Conservation (phyloP, 2,113 vertebrate genomes). For the Chunga burmeisteri region DNA sequence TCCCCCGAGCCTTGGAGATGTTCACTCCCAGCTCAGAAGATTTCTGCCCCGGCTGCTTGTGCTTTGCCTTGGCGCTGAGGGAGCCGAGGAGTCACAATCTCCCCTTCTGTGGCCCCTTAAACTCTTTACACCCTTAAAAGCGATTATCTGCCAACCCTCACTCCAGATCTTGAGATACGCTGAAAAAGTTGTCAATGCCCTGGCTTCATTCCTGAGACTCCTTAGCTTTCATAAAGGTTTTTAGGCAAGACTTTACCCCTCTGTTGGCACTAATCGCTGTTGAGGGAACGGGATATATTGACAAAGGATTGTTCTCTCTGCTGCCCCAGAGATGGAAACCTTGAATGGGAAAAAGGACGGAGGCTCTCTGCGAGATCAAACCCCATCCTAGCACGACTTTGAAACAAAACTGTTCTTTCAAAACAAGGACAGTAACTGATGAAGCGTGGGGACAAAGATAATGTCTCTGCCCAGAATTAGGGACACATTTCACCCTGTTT, state of each 20-base stretch:
- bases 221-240: neutral
- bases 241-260: neutral
- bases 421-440: neutral
- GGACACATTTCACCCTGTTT: neutral
- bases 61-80: neutral
- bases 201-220: neutral
- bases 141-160: neutral
- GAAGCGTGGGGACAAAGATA: neutral
- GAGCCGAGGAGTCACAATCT: neutral
- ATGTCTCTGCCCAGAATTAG: neutral
- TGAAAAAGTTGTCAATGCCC: neutral
- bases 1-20: neutral
- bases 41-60: neutral
- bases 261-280: fast-evolving
- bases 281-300: neutral
- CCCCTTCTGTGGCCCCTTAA: neutral
- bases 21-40: neutral
- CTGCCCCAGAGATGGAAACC: neutral
- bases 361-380: neutral
- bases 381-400: neutral
- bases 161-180: neutral
- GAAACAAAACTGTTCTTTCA: neutral
- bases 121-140: neutral
- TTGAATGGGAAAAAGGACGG: neutral
- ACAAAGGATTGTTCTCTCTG: neutral